A percentile compares a stretch with the other conserved stretches of the same genome.
phyloP scores from a whole-genome alignment of 2,888 invertebrate genomes.

The Bibio marci region DNA sequence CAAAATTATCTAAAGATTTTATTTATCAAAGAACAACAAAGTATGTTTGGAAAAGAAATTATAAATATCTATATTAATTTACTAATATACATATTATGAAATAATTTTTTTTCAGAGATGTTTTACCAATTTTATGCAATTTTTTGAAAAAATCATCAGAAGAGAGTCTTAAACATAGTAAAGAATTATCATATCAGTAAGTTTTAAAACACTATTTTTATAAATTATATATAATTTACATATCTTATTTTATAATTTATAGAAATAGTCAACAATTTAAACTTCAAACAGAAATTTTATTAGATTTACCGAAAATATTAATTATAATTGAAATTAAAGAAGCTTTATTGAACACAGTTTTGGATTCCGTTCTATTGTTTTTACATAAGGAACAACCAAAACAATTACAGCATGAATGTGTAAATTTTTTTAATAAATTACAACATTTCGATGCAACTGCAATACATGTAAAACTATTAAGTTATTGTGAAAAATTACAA shows the following conservation, averaged over 20 bases:
- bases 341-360: slow-evolving; percentile 20
- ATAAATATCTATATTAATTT: too few species aligned
- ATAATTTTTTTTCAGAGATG: too few species aligned
- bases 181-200: background rate
- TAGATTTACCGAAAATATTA: slow-evolving; percentile 14
- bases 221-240: slow-evolving; percentile 6
- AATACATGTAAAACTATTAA: slow-evolving; percentile 16
- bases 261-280: slow-evolving; percentile 17
- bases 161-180: slow-evolving; percentile 30
- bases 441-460: slow-evolving; percentile 20
- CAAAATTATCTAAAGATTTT: background rate
- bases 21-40: background rate
- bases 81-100: too few species aligned
- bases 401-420: slow-evolving; percentile 18
- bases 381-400: slow-evolving; percentile 19
- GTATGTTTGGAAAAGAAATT: background rate
- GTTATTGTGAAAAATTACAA: background rate
- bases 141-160: slow-evolving; percentile 34
- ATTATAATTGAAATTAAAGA: slow-evolving; percentile 20
- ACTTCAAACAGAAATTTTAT: slow-evolving; percentile 14
- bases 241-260: too few species aligned
- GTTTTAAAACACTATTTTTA: background rate
- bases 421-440: slow-evolving; percentile 16
- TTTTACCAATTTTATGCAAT: slow-evolving; percentile 25
- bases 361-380: slow-evolving; percentile 17